These are phyloP conservation scores for Schizothorax lantsangensis DNA, from an alignment of 2,797 vertebrate species.

Conservation along the genomic window DNA sequence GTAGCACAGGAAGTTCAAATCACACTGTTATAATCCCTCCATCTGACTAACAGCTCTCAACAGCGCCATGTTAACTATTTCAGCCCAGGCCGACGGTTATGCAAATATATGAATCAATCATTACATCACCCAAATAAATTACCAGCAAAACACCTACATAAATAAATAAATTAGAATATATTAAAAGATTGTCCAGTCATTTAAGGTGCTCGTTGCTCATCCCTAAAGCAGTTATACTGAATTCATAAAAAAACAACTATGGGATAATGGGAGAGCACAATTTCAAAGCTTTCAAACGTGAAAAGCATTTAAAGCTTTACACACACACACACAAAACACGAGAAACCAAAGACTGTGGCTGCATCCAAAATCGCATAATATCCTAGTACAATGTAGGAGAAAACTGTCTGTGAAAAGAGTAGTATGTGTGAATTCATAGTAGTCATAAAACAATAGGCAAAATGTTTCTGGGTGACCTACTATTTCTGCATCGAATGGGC, in stretches of 20 bases:
- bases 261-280: slow-evolving; percentile 37
- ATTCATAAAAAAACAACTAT: neutral
- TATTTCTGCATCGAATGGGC: neutral
- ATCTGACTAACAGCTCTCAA: slow-evolving; percentile 26
- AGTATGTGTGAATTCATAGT: neutral
- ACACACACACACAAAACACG: neutral
- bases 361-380: neutral
- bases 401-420: neutral
- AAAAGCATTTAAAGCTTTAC: slow-evolving; percentile 37
- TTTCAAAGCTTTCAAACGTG: slow-evolving; percentile 28
- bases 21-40: slow-evolving; percentile 7
- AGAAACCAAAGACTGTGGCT: neutral
- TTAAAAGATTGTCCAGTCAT: slow-evolving; percentile 67
- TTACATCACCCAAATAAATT: slow-evolving; percentile 27
- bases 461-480: neutral
- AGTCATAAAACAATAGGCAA: neutral
- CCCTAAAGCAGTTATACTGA: slow-evolving; percentile 39
- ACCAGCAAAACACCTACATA: slow-evolving; percentile 28
- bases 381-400: neutral
- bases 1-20: slow-evolving; percentile 8
- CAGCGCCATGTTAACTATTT: neutral
- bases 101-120: slow-evolving; percentile 30
- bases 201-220: slow-evolving; percentile 66
- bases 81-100: neutral
- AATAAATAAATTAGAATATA: slow-evolving; percentile 47